These are phyloP conservation scores for Rhinichthys klamathensis DNA, from an alignment of 2,113 vertebrate species.

Conservation along the genomic window DNA sequence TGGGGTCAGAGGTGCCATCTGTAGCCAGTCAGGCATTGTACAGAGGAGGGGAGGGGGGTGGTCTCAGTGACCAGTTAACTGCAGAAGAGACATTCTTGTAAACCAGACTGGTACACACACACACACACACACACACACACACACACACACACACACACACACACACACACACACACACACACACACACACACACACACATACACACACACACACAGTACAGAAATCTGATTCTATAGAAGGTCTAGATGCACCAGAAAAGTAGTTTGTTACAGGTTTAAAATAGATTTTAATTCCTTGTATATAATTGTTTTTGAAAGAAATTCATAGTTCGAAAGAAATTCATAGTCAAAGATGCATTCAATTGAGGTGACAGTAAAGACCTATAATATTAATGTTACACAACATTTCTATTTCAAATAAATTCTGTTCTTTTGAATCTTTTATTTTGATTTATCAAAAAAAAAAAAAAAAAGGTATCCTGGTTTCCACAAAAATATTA, in stretches of 20 bases:
- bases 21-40: constrained; percentile 58
- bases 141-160: too few species aligned
- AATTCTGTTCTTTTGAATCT: neutral
- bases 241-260: neutral
- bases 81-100: constrained; percentile 33
- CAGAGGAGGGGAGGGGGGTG: constrained; percentile 19
- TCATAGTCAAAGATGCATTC: neutral
- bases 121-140: neutral
- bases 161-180: neutral
- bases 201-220: neutral
- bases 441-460: neutral
- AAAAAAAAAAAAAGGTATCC: neutral
- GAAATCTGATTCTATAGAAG: neutral
- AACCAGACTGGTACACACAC: constrained; percentile 3
- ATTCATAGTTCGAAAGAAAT: neutral
- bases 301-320: neutral
- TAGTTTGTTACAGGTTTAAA: neutral
- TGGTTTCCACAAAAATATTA: neutral
- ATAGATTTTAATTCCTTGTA: neutral
- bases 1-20: constrained; percentile 63
- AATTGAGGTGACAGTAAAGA: neutral
- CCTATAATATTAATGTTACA: too few species aligned
- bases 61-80: constrained; percentile 45
- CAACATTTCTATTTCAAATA: neutral
- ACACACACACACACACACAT: neutral